Percentiles rank a stretch among this genome's conserved stretches.
Evolutionary conservation across 2,113 vertebrate genomes (phyloP).

Genomic region (Penelope pileata): DNA sequence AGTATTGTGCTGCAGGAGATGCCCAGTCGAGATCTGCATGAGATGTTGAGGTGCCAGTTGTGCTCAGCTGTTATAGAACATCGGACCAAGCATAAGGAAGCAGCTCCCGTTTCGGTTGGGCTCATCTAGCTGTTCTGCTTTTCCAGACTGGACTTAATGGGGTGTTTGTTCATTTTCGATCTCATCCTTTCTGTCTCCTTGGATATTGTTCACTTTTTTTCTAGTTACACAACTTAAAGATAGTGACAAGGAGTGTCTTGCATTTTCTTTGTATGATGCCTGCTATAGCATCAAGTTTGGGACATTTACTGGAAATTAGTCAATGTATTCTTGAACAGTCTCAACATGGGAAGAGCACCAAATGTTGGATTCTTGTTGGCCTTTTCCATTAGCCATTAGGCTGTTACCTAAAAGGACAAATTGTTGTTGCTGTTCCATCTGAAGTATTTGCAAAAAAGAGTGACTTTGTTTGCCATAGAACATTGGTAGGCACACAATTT

Average conservation of each 20-base stretch:
- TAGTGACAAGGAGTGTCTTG: rapidly evolving
- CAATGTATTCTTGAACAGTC: neutral
- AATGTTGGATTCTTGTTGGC: neutral
- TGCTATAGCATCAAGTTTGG: neutral
- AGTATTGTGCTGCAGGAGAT: neutral
- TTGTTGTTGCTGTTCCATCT: rapidly evolving
- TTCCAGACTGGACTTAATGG: neutral
- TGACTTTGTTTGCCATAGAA: neutral
- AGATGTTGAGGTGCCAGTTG: neutral
- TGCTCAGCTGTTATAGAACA: neutral
- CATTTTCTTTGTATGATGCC: neutral
- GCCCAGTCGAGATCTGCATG: neutral
- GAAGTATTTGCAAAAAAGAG: neutral
- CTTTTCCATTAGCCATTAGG: neutral
- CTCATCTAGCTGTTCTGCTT: neutral
- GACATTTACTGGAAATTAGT: neutral
- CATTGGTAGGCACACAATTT: neutral
- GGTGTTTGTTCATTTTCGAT: neutral
- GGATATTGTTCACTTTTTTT: neutral
- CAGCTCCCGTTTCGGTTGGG: neutral
- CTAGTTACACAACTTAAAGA: neutral
- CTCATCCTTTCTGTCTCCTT: neutral
- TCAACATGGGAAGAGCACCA: neutral
- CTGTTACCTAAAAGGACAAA: neutral
- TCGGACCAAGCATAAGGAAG: neutral